Conservation (phyloP, 1,140 invertebrate genomes). For the Heliconius nattereri region DNA sequence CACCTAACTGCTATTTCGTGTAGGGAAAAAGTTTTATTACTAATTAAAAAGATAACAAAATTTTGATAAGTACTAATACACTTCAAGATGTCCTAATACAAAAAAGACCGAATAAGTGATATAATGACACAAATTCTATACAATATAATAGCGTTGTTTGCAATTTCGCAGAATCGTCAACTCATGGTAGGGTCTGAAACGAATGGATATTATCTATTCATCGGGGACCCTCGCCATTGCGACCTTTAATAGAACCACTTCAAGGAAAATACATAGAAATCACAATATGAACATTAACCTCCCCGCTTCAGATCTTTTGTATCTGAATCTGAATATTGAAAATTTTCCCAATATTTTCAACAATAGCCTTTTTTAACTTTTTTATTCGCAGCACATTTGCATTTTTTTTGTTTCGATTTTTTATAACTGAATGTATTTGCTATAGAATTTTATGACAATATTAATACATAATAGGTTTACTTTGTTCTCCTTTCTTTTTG, state of each 20-base stretch:
- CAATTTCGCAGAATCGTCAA: constrained; percentile 62
- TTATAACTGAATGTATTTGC: constrained; percentile 15
- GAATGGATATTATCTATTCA: constrained; percentile 77
- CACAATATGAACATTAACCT: constrained; percentile 74
- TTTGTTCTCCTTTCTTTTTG: constrained; percentile 13
- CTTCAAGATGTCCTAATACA: neutral
- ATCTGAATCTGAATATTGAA: constrained; percentile 66
- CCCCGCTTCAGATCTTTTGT: constrained; percentile 57
- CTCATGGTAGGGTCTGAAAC: constrained; percentile 64
- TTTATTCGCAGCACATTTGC: constrained; percentile 61
- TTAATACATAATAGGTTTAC: constrained; percentile 37
- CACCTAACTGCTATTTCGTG: no score
- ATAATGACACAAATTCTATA: constrained; percentile 46
- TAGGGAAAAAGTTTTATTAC: no score
- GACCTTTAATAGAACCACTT: constrained; percentile 72
- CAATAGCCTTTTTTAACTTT: constrained; percentile 64
- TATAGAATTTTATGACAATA: constrained; percentile 35
- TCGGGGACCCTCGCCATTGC: constrained; percentile 61
- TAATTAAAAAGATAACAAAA: neutral
- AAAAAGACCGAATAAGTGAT: constrained; percentile 33
- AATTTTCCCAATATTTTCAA: constrained; percentile 65
- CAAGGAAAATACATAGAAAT: constrained; percentile 76
- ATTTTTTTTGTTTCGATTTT: constrained; percentile 43
- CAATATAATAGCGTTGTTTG: constrained; percentile 49
- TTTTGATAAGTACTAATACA: neutral